Evolutionary conservation across 2,113 vertebrate species (phyloP), one percentile per base, ranked within the genome.

Genomic region (Coptodon bakossiorum): DNA sequence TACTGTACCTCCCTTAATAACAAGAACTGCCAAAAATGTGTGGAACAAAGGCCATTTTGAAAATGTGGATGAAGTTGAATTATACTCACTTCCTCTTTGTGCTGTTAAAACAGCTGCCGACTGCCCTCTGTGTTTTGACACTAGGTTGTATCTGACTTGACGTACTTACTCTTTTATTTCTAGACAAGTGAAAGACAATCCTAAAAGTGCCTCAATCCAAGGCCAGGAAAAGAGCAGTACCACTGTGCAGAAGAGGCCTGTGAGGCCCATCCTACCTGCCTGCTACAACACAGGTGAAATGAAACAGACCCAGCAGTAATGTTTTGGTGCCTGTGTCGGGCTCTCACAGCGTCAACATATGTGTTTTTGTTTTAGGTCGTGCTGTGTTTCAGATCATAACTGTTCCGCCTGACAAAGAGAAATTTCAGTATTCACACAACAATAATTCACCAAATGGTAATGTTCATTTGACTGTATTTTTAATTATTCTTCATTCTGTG

Each of bases 261-360:
- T 98, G 91, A 95, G 98, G 95, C 97, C 98, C 17, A 99, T 99
- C 79, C 96, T 98, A 6, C 98, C 98, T 1, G 98, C 98, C 1
- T 97, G 96, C 50, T 92, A 91, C 48, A 95, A 86, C 1, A 87
- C 96, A 93, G 96, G 97, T 93, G 92, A 96, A 91, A 5, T 22
- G 22, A 56, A 57, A 38, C 13, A 13, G 80, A 6, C 7, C 12
- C 16, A 24, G 6, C 38, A 53, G 36, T 34, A 16, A 31, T 9
- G 0, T 29, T 88, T 13, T 52, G 61, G 2, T 59, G 4, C 52
- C 5, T n/a, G n/a, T 57, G 43, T 40, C n/a, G 19, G 68, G 10
- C 3, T 81, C 6, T 22, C 7, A 17, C 19, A 4, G 2, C 45
- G 6, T 56, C 71, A 5, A 40, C 24, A 83, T 6, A 9, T 82